Base-by-base conservation (phyloP, 2,797 vertebrate species). In the Crenuchus spilurus region DNA sequence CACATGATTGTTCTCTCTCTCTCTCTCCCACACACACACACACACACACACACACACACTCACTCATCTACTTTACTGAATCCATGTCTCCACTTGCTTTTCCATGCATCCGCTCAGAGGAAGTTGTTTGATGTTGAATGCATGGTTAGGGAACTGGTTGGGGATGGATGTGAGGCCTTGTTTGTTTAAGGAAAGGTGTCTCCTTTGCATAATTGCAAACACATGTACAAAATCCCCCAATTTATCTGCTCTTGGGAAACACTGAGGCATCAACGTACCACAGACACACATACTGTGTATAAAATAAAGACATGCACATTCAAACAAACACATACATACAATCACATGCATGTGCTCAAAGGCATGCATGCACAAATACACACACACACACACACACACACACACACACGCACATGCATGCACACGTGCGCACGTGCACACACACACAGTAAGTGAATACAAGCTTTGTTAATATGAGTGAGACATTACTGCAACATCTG, bases 171-270 rank as follows among this genome's bases (percentile, higher is more conserved):
- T 35, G 31, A 0, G 48, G 30, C 13, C 11, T n/a, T 68, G 69
- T 78, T 80, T 72, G 54, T 49, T 62, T 42, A 65, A 57, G 62
- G 72, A 63, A 75, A 73, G 70, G 70, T 74, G 75, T 72, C 66
- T 72, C 57, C 61, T 76, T 80, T 79, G 64, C 65, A 69, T 80
- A 69, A 83, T 72, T 71, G 52, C 62, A 74, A 82, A 74, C 80
- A 80, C 71, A 66, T 85, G 80, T 72, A 49, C 37, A 37, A 67
- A 69, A 61, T 14, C 49, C 33, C 39, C 16, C 5, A 44, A 18
- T 46, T 64, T 60, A n/a, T 49, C 46, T 66, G 58, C 16, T 20
- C 18, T 8, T 9, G 48, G 39, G 26, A 77, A 7, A 41, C 9
- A 67, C 1, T 49, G n/a, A 57, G 20, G 24, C 42, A 7, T 31